Evolutionary conservation across 2,797 vertebrate species (phyloP).

Genomic region (Pipistrellus pipistrellus): DNA sequence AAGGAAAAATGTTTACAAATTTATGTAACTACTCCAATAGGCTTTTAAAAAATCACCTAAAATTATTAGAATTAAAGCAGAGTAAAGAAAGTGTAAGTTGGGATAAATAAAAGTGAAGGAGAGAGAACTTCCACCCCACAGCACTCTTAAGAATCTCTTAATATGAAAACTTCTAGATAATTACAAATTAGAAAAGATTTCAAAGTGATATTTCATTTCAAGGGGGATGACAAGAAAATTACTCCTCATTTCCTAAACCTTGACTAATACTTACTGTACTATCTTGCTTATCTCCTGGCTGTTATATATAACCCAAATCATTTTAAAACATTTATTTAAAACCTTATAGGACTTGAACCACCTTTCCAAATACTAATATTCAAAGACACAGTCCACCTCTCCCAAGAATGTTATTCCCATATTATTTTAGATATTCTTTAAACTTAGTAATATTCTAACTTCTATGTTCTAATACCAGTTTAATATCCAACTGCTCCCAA

Average conservation of each 20-base stretch:
- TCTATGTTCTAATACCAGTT: conserved; percentile 26
- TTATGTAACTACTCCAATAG: neutral
- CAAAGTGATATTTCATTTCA: conserved; percentile 19
- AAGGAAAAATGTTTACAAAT: neutral
- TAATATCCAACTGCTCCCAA: conserved; percentile 34
- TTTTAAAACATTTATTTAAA: conserved; percentile 57
- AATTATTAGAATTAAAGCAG: neutral
- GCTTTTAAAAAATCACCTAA: conserved; percentile 5
- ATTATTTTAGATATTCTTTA: conserved; percentile 59
- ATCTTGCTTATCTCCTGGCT: conserved; percentile 17
- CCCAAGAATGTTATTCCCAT: neutral
- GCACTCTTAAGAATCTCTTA: conserved; percentile 1
- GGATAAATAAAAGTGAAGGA: conserved; percentile 19
- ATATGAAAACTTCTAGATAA: conserved; percentile 24
- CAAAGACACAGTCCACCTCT: conserved; percentile 37
- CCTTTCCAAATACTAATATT: conserved; percentile 44
- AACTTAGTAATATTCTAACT: conserved; percentile 23
- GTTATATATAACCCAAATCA: conserved; percentile 11
- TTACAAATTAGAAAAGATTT: conserved; percentile 42
- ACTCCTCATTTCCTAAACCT: neutral
- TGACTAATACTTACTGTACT: neutral
- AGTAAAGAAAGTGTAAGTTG: neutral
- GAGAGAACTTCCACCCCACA: neutral
- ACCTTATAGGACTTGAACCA: neutral
- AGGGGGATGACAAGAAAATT: conserved; percentile 34